Conservation (phyloP, 1,140 invertebrate species). For the Hermatobates lingyangjiaoensis region DNA sequence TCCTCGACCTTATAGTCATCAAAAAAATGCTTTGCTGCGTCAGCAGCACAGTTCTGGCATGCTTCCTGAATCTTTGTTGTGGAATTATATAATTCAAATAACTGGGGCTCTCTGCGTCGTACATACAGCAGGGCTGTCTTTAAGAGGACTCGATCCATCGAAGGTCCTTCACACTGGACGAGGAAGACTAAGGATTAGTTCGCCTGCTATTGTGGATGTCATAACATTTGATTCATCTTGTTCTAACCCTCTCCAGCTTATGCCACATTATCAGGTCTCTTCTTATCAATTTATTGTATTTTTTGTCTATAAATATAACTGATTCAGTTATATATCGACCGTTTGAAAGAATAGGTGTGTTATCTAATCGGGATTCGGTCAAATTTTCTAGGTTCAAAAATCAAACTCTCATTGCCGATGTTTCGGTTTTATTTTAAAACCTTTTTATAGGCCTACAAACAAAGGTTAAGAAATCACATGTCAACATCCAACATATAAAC, state of each 20-base stretch:
- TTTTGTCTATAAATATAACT: no score
- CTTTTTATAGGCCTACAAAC: no score
- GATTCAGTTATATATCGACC: no score
- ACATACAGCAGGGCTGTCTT: constrained; percentile 57
- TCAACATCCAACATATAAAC: no score
- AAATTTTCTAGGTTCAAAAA: no score
- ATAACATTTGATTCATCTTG: constrained; percentile 51
- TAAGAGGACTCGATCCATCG: constrained; percentile 65
- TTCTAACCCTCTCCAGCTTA: constrained; percentile 40
- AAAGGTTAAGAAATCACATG: no score
- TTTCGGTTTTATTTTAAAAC: no score
- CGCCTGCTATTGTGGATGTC: constrained; percentile 65
- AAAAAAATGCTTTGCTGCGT: constrained; percentile 53
- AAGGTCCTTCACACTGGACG: constrained; percentile 64
- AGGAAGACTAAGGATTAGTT: constrained; percentile 51
- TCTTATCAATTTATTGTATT: no score
- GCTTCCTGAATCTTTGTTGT: constrained; percentile 77
- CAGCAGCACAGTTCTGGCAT: constrained; percentile 44
- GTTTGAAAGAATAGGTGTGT: no score
- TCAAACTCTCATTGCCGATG: no score
- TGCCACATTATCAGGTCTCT: constrained; percentile 49
- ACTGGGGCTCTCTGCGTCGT: constrained; percentile 70
- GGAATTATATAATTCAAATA: constrained; percentile 89
- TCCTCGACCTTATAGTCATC: constrained; percentile 63
- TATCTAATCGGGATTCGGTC: no score